Conservation (phyloP, 1,140 invertebrate genomes). For the Spodoptera litura region DNA sequence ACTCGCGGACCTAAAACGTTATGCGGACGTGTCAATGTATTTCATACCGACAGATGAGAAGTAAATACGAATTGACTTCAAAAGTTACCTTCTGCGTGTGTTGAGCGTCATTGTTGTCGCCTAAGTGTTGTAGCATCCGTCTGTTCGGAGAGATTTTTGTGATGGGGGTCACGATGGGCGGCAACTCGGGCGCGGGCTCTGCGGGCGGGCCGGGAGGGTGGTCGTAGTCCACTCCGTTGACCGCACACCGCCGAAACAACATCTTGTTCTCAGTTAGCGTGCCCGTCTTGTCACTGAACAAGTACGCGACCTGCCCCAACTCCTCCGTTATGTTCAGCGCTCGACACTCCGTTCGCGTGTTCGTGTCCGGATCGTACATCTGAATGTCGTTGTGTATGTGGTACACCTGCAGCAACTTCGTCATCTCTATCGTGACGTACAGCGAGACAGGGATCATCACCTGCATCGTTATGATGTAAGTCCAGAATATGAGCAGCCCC, state of each 20-base stretch:
- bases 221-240: constrained; percentile 95
- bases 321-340: constrained; percentile 99
- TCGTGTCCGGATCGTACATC: constrained; percentile 93
- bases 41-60: not conserved
- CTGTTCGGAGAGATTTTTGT: constrained; percentile 87
- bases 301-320: constrained; percentile 97
- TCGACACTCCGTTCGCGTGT: constrained; percentile 96
- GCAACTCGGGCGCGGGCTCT: constrained; percentile 82
- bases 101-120: constrained; percentile 74
- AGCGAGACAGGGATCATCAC: constrained; percentile 98
- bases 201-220: constrained; percentile 89
- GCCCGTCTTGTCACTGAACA: constrained; percentile 99
- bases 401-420: constrained; percentile 98
- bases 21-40: not conserved
- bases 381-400: constrained; percentile 97
- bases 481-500: constrained; percentile 96
- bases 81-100: constrained; percentile 76
- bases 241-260: constrained; percentile 96
- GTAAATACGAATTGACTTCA: not conserved
- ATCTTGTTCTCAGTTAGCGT: constrained; percentile 99
- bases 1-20: constrained; percentile 91
- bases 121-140: constrained; percentile 89
- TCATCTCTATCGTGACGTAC: constrained; percentile 98
- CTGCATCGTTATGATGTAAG: constrained; percentile 97
- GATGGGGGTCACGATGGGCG: constrained; percentile 87